phyloP scores from a whole-genome alignment of 2,888 invertebrate genomes.

The Eustalomyia histrio region DNA sequence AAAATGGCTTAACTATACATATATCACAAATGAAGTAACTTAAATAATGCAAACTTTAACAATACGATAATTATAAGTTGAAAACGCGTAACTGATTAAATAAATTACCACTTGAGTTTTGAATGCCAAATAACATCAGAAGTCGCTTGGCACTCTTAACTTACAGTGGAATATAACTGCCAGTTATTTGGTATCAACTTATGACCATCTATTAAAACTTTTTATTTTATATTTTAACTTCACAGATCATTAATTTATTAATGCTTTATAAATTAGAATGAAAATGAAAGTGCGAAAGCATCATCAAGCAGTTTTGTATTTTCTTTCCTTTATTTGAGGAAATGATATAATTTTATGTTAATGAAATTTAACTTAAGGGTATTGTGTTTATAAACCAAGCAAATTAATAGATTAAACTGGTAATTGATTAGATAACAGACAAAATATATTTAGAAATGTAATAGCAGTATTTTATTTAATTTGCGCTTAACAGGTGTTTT shows the following conservation, averaged over 20 bases:
- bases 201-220: too few species aligned
- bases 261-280: constrained; percentile 25
- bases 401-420: constrained; percentile 29
- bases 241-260: constrained; percentile 39
- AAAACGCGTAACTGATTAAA: too few species aligned
- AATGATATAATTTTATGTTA: constrained; percentile 12
- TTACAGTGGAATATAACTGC: too few species aligned
- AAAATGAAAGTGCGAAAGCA: constrained; percentile 47
- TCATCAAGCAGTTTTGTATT: background rate
- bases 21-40: too few species aligned
- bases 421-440: constrained; percentile 38
- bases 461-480: background rate
- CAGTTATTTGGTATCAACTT: too few species aligned
- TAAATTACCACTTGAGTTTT: too few species aligned
- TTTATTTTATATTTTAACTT: constrained; percentile 5
- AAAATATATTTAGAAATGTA: background rate
- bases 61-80: too few species aligned
- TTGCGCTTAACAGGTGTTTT: background rate
- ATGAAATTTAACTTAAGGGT: constrained; percentile 22
- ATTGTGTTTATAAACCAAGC: constrained; percentile 55
- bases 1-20: too few species aligned
- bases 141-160: too few species aligned
- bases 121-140: too few species aligned
- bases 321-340: constrained; percentile 9
- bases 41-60: too few species aligned